Conservation (phyloP, 2,113 vertebrate species). For the Dicrurus megarhynchus region DNA sequence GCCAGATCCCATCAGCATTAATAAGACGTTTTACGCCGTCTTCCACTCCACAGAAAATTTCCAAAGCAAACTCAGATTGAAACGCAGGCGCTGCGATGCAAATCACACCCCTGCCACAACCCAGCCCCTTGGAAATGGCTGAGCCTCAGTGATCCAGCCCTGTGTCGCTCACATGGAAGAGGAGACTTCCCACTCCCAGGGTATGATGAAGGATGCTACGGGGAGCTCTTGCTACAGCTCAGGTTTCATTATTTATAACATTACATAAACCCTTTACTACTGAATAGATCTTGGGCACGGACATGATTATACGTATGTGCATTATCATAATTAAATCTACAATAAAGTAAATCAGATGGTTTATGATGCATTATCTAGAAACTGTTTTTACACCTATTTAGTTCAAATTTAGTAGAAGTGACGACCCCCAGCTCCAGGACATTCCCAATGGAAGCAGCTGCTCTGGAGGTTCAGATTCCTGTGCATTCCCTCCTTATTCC, state of each 20-base stretch:
- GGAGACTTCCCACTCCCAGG: not conserved
- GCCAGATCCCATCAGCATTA: not conserved
- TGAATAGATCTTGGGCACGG: rapidly evolving
- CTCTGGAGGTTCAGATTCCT: not conserved
- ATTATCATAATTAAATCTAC: not conserved
- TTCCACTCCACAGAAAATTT: not conserved
- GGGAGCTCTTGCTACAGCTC: not conserved
- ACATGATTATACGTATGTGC: not conserved
- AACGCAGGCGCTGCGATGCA: rapidly evolving
- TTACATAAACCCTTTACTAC: not conserved
- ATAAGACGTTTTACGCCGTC: not conserved
- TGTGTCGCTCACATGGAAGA: rapidly evolving
- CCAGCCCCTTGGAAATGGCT: not conserved
- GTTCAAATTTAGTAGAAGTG: not conserved
- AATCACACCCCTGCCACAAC: not conserved
- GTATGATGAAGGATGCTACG: not conserved
- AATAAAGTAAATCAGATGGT: not conserved
- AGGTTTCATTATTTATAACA: not conserved
- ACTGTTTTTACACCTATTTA: not conserved
- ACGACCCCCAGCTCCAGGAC: not conserved
- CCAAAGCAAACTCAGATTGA: not conserved
- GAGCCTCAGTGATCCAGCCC: not conserved
- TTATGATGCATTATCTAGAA: not conserved
- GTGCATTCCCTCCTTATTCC: rapidly evolving
- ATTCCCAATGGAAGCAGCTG: not conserved